Evolutionary conservation across 2,113 vertebrate species (phyloP).

Genomic region (Oceanodroma tethys): DNA sequence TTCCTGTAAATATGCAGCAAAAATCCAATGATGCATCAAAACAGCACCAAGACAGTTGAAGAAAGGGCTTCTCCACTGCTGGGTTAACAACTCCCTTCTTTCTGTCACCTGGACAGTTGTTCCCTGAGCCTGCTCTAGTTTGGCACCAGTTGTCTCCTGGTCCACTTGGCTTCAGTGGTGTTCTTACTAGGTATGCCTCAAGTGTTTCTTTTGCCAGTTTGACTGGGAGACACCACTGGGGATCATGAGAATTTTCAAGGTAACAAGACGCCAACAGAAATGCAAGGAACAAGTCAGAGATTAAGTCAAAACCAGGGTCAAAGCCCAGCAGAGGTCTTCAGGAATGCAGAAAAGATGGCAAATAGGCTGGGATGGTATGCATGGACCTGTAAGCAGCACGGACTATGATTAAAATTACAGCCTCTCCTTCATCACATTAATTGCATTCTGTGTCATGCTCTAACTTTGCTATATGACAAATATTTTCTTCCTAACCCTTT

Average conservation of each 20-base stretch:
- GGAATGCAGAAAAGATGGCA: neutral
- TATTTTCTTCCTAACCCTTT: neutral
- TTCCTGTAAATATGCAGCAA: neutral
- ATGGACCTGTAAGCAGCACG: neutral
- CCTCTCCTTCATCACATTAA: neutral
- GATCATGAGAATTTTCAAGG: neutral
- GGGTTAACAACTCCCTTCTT: neutral
- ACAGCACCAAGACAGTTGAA: neutral
- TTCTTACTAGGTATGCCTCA: neutral
- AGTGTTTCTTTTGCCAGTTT: neutral
- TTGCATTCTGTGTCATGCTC: neutral
- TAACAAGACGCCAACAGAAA: neutral
- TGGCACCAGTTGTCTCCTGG: neutral
- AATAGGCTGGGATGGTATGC: fast-evolving
- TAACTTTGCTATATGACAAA: neutral
- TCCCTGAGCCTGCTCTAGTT: neutral
- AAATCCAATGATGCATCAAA: neutral
- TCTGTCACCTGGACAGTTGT: neutral
- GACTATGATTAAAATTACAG: neutral
- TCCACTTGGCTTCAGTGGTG: neutral
- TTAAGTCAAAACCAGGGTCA: neutral
- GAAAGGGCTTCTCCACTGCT: neutral
- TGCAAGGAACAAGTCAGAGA: neutral
- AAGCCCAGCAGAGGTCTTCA: neutral
- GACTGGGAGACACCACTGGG: neutral